phyloP scores from a whole-genome alignment of 2,797 vertebrate species.

The Neosalanx taihuensis region DNA sequence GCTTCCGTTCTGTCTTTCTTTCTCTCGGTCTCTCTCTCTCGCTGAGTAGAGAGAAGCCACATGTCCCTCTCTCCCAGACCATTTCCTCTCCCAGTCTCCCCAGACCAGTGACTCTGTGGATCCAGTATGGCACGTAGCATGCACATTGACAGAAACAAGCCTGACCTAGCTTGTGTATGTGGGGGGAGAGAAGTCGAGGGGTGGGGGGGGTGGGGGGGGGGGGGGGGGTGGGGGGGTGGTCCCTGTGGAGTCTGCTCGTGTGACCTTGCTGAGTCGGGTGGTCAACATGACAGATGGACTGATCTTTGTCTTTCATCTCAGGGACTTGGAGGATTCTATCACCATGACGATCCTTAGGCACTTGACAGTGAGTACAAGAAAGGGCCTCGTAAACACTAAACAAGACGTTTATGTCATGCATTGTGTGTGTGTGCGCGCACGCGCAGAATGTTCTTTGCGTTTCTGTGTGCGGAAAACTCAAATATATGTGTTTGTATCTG shows the following conservation, averaged over 20 bases:
- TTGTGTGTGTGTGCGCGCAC: constrained; percentile 4
- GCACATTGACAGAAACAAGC: not conserved
- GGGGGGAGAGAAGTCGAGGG: not conserved
- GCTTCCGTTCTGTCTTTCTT: not conserved
- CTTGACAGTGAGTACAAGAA: constrained; percentile 73
- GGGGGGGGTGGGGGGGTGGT: not conserved
- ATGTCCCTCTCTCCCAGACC: no score
- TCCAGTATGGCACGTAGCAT: constrained; percentile 23
- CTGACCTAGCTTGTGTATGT: constrained; percentile 10
- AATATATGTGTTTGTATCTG: constrained; percentile 4
- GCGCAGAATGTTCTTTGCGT: not conserved
- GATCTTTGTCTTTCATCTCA: constrained; percentile 56
- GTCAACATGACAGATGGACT: constrained; percentile 44
- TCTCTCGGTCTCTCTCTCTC: not conserved
- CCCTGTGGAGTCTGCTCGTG: constrained; percentile 9
- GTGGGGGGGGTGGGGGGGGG: not conserved
- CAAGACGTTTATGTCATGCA: constrained; percentile 11
- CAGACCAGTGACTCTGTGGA: not conserved
- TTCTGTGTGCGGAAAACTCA: constrained; percentile 1
- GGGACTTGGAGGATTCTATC: constrained; percentile 86
- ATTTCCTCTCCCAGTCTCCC: no score
- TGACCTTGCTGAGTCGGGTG: constrained; percentile 26
- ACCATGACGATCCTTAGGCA: constrained; percentile 87
- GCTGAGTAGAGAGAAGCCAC: no score
- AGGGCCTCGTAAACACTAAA: constrained; percentile 39